These are phyloP conservation scores for Hemibagrus wyckioides DNA, from an alignment of 2,113 vertebrate genomes.

Conservation along the genomic window DNA sequence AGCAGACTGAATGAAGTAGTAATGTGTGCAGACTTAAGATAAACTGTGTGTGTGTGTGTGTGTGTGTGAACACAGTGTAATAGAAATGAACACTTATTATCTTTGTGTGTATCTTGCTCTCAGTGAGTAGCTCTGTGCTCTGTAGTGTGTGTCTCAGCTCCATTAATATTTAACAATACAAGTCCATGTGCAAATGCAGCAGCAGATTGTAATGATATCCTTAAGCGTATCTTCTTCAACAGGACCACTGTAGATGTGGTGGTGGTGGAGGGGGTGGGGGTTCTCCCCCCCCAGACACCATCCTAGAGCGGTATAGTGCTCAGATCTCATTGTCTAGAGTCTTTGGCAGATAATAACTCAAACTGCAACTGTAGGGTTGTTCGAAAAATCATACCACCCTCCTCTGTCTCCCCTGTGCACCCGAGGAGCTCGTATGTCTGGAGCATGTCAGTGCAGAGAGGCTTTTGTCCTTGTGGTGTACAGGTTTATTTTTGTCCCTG, in stretches of 20 bases:
- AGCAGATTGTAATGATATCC: slow-evolving; percentile 7
- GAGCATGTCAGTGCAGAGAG: slow-evolving; percentile 17
- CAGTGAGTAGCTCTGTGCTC: neutral
- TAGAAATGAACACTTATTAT: neutral
- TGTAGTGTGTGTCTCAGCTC: neutral
- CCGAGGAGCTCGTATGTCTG: slow-evolving; percentile 14
- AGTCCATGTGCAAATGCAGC: slow-evolving; percentile 3
- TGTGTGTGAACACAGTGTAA: neutral
- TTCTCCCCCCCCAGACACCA: slow-evolving; percentile 21
- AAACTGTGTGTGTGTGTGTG: neutral
- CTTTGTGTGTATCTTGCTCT: neutral
- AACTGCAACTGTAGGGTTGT: slow-evolving; percentile 23
- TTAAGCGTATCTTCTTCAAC: slow-evolving; percentile 16
- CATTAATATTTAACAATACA: slow-evolving; percentile 37
- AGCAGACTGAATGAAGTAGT: slow-evolving; percentile 7
- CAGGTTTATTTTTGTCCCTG: slow-evolving; percentile 11
- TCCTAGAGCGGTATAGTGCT: slow-evolving; percentile 17
- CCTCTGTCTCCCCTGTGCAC: neutral
- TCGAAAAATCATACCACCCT: slow-evolving; percentile 41
- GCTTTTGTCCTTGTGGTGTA: slow-evolving; percentile 15
- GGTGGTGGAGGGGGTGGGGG: too few relatives aligned
- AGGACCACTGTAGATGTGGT: neutral
- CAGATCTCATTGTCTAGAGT: slow-evolving; percentile 39
- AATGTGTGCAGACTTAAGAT: neutral
- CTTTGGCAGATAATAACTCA: slow-evolving; percentile 59